Base-by-base conservation (phyloP, 2,888 invertebrate genomes). In the Sphaeridia pumilis region DNA sequence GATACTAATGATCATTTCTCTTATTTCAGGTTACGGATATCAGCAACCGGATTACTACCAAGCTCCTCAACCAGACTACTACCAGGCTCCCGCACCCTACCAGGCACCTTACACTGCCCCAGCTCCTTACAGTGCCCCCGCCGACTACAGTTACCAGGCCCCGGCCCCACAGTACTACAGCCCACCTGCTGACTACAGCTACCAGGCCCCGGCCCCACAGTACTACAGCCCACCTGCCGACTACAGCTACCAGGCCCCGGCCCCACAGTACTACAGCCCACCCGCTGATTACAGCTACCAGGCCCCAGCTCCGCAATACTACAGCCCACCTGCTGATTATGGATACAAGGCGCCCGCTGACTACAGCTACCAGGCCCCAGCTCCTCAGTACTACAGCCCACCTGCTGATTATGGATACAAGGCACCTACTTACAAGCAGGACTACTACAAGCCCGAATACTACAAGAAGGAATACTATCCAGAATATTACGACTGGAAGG, bases 401-500 rank as follows among this genome's bases (percentile, higher is more conserved):
- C 46, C 46, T 17, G 21, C 25, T 7, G 49, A 58, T 24, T 36
- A 49, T 7, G 25, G 43, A 26, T 31, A 41, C 25, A 31, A 46
- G 36, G 12, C 34, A 14, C 38, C 46, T n/a, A n/a, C 24, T 24
- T 45, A 52, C 36, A 12, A 46, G 38, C 21, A 20, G 26, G 44
- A 43, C 28, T 56, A 58, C 41, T 38, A 38, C 38, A 52, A 54
- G 22, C 58, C 59, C 1, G 52, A 57, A 25, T 61, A 59, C 46
- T 57, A 59, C 44, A 53, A 55, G 21, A 48, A 53, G 35, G 47
- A 48, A 22, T 53, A 53, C 25, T 51, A 55, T 43, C 48, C 48
- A 7, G 63, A 63, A 49, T 58, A 58, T 28, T 58, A 58, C 35
- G 60, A 56, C 45, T 60, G 59, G 42, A 60, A 63, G 27, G 60